Conservation (phyloP, 2,888 invertebrate genomes). For the Mellilla xanthometata region DNA sequence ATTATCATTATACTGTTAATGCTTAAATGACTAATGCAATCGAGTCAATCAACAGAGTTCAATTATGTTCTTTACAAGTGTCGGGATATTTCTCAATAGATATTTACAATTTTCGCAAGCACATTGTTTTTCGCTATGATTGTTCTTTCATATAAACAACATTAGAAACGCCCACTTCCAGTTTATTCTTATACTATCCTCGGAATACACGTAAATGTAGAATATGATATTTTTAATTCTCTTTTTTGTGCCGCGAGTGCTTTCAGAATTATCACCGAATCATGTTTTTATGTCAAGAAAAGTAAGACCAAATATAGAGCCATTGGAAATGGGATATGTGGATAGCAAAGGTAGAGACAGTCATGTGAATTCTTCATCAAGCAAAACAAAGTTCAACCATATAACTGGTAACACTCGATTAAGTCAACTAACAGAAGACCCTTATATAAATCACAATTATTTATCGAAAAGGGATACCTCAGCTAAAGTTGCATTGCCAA, state of each 20-base stretch:
- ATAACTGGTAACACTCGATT: not conserved
- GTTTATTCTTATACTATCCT: constrained; percentile 40
- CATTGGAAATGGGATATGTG: constrained; percentile 41
- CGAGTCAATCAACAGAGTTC: too few species aligned
- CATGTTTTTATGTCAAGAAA: constrained; percentile 43
- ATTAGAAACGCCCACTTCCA: constrained; percentile 55
- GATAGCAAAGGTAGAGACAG: constrained; percentile 41
- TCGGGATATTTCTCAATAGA: constrained; percentile 62
- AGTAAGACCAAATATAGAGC: constrained; percentile 40
- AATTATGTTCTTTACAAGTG: constrained; percentile 11
- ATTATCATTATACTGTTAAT: too few species aligned
- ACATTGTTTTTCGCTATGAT: constrained; percentile 46
- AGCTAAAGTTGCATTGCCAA: constrained; percentile 8
- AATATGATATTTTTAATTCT: constrained; percentile 40
- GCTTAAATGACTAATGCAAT: too few species aligned
- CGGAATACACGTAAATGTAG: constrained; percentile 46
- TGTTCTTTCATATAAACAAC: constrained; percentile 66
- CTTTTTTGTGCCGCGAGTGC: constrained; percentile 44
- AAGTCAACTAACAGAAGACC: not conserved
- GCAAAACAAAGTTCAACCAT: too few species aligned
- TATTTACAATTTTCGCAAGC: constrained; percentile 53
- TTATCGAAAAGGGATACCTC: constrained; percentile 3
- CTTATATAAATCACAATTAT: constrained; percentile 7
- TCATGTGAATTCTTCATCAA: constrained; percentile 34
- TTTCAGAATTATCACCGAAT: constrained; percentile 40